phyloP scores from a whole-genome alignment of 2,797 vertebrate species.

The Pterois miles region DNA sequence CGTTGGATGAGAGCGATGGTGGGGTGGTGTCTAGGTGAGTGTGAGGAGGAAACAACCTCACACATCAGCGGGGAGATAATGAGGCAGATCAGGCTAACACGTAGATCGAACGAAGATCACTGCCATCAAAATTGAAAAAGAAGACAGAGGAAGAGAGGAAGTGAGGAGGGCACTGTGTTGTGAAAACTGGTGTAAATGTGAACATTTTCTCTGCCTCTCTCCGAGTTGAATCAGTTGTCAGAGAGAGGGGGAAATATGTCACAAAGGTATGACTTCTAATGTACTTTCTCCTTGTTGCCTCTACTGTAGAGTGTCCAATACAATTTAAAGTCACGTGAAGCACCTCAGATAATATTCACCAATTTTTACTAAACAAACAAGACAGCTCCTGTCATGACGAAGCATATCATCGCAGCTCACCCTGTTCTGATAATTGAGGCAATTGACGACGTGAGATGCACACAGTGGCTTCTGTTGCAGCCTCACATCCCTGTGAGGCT shows the following conservation, averaged over 20 bases:
- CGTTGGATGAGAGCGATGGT: slow-evolving; percentile 26
- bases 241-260: neutral
- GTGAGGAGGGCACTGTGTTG: neutral
- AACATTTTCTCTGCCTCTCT: slow-evolving; percentile 1
- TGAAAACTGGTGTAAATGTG: slow-evolving; percentile 27
- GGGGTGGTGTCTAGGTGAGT: slow-evolving; percentile 33
- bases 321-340: neutral
- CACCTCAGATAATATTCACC: neutral
- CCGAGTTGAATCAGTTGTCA: neutral
- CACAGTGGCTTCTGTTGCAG: slow-evolving; percentile 60
- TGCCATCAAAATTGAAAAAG: slow-evolving; percentile 30
- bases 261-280: slow-evolving; percentile 5
- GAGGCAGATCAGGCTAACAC: slow-evolving; percentile 54
- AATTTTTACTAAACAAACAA: slow-evolving; percentile 9
- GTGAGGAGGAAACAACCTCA: slow-evolving; percentile 46
- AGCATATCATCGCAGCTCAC: slow-evolving; percentile 21
- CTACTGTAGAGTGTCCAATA: neutral
- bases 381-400: neutral
- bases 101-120: slow-evolving; percentile 15
- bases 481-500: slow-evolving; percentile 64
- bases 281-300: neutral
- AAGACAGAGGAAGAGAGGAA: neutral
- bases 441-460: slow-evolving; percentile 36
- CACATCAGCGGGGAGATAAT: slow-evolving; percentile 55
- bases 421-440: slow-evolving; percentile 36